phyloP scores from a whole-genome alignment of 2,888 invertebrate species.

The Folsomia manolachei region DNA sequence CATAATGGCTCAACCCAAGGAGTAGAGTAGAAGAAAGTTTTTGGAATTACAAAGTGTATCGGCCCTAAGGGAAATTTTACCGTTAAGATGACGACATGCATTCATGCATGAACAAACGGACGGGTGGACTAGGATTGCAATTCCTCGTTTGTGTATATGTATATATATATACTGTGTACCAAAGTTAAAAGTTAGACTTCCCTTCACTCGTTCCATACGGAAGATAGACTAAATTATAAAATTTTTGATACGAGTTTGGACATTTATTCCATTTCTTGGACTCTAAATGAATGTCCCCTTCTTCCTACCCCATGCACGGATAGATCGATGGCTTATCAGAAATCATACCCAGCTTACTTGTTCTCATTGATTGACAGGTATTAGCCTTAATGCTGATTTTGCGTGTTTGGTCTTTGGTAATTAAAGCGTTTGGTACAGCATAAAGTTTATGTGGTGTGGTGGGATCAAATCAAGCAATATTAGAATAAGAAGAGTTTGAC shows the following conservation, averaged over 20 bases:
- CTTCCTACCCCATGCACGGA: neutral
- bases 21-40: neutral
- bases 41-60: slow-evolving; percentile 5
- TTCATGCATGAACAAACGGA: neutral
- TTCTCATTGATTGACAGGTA: slow-evolving; percentile 49
- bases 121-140: neutral
- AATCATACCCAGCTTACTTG: slow-evolving; percentile 24
- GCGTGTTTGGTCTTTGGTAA: slow-evolving; percentile 49
- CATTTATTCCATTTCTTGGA: neutral
- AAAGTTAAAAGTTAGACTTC: too few relatives aligned
- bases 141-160: neutral
- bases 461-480: slow-evolving; percentile 38
- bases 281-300: neutral
- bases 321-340: slow-evolving; percentile 40
- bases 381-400: slow-evolving; percentile 51
- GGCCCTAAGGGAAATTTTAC: slow-evolving; percentile 4
- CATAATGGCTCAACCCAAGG: neutral
- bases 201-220: neutral
- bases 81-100: neutral
- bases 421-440: slow-evolving; percentile 50
- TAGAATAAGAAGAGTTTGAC: slow-evolving; percentile 3
- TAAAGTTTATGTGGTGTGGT: too few relatives aligned
- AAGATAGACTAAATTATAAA: slow-evolving; percentile 16
- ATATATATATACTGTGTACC: too few relatives aligned
- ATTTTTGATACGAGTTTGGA: slow-evolving; percentile 21